Percentiles rank a stretch among this genome's conserved stretches.
phyloP scores from a whole-genome alignment of 2,113 vertebrate genomes.

The Canis aureus region DNA sequence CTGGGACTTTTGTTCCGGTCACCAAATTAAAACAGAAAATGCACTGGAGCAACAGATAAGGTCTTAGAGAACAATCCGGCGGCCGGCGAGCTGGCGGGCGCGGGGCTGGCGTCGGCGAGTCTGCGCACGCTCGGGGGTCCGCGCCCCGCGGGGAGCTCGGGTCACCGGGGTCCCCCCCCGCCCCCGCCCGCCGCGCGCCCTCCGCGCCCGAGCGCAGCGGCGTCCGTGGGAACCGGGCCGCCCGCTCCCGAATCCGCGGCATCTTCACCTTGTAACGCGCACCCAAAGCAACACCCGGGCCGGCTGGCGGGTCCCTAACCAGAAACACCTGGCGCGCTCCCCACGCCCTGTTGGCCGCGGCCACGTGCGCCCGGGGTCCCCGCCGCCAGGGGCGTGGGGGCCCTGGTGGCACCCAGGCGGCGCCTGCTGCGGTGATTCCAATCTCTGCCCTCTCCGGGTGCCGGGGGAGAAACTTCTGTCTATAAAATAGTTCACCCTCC shows the following conservation, averaged over 20 bases:
- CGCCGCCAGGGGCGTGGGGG: constrained; percentile 55
- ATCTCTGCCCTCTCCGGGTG: not conserved
- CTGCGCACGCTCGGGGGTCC: constrained; percentile 85
- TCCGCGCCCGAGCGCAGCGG: constrained; percentile 83
- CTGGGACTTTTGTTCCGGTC: constrained; percentile 88
- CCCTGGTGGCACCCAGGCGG: not conserved
- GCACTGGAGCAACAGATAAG: constrained; percentile 89
- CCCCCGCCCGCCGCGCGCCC: not conserved
- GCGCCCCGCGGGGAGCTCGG: not conserved
- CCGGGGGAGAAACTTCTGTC: not conserved
- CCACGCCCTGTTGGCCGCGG: constrained; percentile 59
- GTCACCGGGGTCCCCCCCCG: not conserved
- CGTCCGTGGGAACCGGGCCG: constrained; percentile 90
- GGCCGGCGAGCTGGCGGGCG: constrained; percentile 90
- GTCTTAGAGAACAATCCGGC: constrained; percentile 90
- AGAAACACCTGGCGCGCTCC: constrained; percentile 86
- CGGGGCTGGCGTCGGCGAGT: constrained; percentile 93
- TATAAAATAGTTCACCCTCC: not conserved
- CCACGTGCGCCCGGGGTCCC: constrained; percentile 72
- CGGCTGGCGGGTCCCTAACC: constrained; percentile 78
- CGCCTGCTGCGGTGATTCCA: not conserved
- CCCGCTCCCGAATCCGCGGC: constrained; percentile 87
- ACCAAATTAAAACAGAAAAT: constrained; percentile 85
- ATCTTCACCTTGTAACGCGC: constrained; percentile 86
- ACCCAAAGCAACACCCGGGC: constrained; percentile 85